Evolutionary conservation across 2,888 invertebrate genomes (phyloP).

Genomic region (Acleris holmiana): DNA sequence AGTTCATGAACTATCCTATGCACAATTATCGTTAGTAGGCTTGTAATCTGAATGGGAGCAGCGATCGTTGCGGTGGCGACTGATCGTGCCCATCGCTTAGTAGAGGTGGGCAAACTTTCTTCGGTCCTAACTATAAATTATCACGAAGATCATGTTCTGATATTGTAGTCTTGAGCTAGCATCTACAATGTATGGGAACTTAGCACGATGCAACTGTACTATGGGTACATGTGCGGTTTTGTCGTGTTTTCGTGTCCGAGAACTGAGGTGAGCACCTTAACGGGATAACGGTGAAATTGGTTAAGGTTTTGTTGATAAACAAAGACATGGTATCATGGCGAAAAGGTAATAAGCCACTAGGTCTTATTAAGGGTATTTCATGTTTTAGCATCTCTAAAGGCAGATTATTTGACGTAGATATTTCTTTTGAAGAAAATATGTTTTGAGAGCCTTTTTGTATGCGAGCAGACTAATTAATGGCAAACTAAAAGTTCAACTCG

Average conservation of each 20-base stretch:
- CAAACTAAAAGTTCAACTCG: no score
- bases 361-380: neutral
- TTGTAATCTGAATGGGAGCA: constrained; percentile 51
- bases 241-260: constrained; percentile 34
- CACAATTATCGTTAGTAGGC: constrained; percentile 39
- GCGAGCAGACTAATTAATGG: no score
- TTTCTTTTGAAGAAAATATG: no score
- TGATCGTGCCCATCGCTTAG: constrained; percentile 59
- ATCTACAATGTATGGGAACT: constrained; percentile 69
- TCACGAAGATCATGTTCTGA: constrained; percentile 77
- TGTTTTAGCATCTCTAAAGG: no score
- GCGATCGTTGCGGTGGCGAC: constrained; percentile 46
- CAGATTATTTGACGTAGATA: no score
- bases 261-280: constrained; percentile 35
- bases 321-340: constrained; percentile 8
- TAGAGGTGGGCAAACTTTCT: constrained; percentile 67
- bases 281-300: constrained; percentile 28
- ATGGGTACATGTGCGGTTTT: constrained; percentile 16
- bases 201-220: constrained; percentile 37
- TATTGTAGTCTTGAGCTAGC: constrained; percentile 63
- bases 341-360: neutral
- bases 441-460: no score
- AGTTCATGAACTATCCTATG: neutral
- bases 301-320: constrained; percentile 23
- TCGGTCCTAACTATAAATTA: constrained; percentile 74